Percentiles rank a stretch among this genome's conserved stretches.
These are phyloP conservation scores for Lipotes vexillifer DNA, from an alignment of 2,113 vertebrate species.

Conservation along the genomic window DNA sequence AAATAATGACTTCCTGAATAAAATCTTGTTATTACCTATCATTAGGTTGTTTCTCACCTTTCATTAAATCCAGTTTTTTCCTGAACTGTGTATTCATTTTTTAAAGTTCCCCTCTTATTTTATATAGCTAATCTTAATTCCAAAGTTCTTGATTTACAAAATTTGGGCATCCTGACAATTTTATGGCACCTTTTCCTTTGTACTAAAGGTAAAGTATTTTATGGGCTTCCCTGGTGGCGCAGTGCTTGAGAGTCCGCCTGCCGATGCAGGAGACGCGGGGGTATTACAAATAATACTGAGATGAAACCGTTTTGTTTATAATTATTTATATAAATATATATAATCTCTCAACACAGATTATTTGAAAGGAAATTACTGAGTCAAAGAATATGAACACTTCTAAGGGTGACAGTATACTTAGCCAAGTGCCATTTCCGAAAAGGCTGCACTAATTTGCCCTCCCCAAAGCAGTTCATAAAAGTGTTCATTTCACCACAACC, in stretches of 20 bases:
- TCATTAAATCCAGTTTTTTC: neutral
- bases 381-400: slow-evolving; percentile 18
- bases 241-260: too few relatives aligned
- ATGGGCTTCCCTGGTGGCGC: too few relatives aligned
- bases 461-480: neutral
- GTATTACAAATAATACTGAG: neutral
- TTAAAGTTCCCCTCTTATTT: slow-evolving; percentile 1
- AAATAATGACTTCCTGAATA: slow-evolving; percentile 50
- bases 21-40: slow-evolving; percentile 28
- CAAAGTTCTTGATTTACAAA: slow-evolving; percentile 7
- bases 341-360: neutral
- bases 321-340: slow-evolving; percentile 28
- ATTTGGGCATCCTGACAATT: neutral
- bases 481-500: slow-evolving; percentile 5
- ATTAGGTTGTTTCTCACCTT: slow-evolving; percentile 14
- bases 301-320: neutral
- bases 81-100: neutral
- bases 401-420: neutral
- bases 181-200: neutral
- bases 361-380: slow-evolving; percentile 1
- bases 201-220: neutral
- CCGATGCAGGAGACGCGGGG: too few relatives aligned
- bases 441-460: neutral
- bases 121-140: slow-evolving; percentile 21
- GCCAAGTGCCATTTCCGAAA: neutral